Evolutionary conservation across 2,888 invertebrate species (phyloP).

Genomic region (Drosophila leonis): DNA sequence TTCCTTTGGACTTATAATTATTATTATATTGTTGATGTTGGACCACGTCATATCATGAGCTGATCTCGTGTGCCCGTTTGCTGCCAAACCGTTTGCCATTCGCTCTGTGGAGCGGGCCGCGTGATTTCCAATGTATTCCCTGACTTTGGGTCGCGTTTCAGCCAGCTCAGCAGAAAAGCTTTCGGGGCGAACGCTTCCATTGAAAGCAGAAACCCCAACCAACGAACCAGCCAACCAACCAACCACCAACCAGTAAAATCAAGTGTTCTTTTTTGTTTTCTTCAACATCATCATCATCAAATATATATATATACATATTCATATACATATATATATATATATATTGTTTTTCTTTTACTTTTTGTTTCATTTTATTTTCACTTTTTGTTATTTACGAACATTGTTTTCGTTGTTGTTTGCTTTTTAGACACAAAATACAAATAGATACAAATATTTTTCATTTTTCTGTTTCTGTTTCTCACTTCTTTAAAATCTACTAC

Average conservation of each 20-base stretch:
- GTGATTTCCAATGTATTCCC: constrained; percentile 54
- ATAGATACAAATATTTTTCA: constrained; percentile 50
- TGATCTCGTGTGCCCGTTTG: constrained; percentile 44
- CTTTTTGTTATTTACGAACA: constrained; percentile 69
- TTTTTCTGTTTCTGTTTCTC: constrained; percentile 4
- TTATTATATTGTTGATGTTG: constrained; percentile 12
- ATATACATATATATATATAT: background rate
- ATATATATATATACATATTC: background rate
- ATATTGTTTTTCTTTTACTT: constrained; percentile 21
- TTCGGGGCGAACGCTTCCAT: constrained; percentile 51
- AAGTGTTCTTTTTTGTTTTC: constrained; percentile 35
- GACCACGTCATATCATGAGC: constrained; percentile 43
- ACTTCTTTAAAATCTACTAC: constrained; percentile 66
- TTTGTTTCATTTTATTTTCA: constrained; percentile 49
- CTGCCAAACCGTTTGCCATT: constrained; percentile 26
- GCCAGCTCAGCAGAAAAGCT: constrained; percentile 51
- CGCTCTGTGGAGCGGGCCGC: constrained; percentile 37
- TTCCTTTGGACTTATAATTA: constrained; percentile 9
- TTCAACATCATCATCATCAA: constrained; percentile 15
- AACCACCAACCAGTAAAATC: background rate
- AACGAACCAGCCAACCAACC: background rate
- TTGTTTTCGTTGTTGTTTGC: constrained; percentile 46
- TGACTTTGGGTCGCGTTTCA: constrained; percentile 51
- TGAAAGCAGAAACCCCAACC: constrained; percentile 63
- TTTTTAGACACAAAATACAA: constrained; percentile 75